Evolutionary conservation across 2,888 invertebrate genomes (phyloP), one percentile per base, ranked within the genome.

Genomic region (Synanthedon formicaeformis): DNA sequence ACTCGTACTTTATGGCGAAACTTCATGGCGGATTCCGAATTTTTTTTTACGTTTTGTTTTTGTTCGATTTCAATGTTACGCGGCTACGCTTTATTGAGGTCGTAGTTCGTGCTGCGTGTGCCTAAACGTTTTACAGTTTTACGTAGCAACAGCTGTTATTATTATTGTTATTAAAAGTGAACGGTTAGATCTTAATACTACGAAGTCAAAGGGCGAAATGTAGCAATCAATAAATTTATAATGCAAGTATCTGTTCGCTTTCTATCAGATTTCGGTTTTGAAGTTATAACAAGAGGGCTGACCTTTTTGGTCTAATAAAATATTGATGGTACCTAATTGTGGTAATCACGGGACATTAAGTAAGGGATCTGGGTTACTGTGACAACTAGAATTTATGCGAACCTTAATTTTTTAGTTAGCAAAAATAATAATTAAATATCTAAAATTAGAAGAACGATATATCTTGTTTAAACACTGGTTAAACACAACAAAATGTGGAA

Each of bases 1-100:
- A 67, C n/a, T n/a, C n/a, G n/a, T n/a, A n/a, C 61, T 55, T 40
- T 41, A 59, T 77, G 73, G 65, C 66, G 75, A 72, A 76, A 78
- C 54, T 48, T 53, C 54, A 51, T 54, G 59, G 49, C 13, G 23
- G 11, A 58, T 57, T 62, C 51, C 67, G 58, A 61, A 57, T 57
- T 60, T 62, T 70, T 70, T 69, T 65, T 62, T 60, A 60, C 61
- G 64, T 69, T 60, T 58, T 60, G 66, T 71, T 71, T 65, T 60
- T 64, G 63, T 61, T 66, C 52, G 56, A 66, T 67, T 68, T 63
- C 54, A 58, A 59, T 65, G 62, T 66, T 18, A 49, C 62, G 55
- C 62, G 55, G 58, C 60, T 63, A 59, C 59, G 59, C 57, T 60
- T 56, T 59, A 64, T 66, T 67, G 61, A 60, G 74, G 73, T 74